Evolutionary conservation across 2,888 invertebrate species (phyloP).

Genomic region (Dolomedes plantarius): DNA sequence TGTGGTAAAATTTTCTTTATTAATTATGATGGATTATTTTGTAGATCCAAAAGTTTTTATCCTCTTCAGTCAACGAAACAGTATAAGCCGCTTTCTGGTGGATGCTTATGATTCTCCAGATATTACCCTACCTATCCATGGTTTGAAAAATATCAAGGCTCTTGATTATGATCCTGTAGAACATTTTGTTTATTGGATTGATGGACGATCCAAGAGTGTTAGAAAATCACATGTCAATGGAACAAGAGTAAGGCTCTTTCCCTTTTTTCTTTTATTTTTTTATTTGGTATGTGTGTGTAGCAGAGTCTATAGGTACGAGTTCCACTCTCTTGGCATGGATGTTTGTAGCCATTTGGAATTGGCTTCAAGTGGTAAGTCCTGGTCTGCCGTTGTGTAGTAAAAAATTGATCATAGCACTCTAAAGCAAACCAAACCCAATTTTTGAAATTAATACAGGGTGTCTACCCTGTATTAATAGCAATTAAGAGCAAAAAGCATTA

Average conservation of each 20-base stretch:
- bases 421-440: no score
- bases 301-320: no score
- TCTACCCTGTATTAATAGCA: no score
- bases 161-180: constrained; percentile 91
- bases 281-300: neutral
- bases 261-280: constrained; percentile 8
- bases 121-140: constrained; percentile 86
- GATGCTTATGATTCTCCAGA: constrained; percentile 87
- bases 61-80: constrained; percentile 89
- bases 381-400: no score
- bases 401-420: no score
- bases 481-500: no score
- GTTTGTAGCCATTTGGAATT: no score
- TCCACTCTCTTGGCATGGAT: no score
- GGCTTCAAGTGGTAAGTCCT: no score
- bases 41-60: constrained; percentile 90
- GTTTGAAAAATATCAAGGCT: constrained; percentile 86
- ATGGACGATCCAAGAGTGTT: constrained; percentile 86
- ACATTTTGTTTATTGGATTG: constrained; percentile 85
- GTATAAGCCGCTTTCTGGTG: constrained; percentile 87
- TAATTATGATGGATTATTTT: no score
- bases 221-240: constrained; percentile 83
- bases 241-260: constrained; percentile 75
- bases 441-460: no score
- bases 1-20: no score